A percentile compares a stretch with the other conserved stretches of the same genome.
These are phyloP conservation scores for Bos indicus DNA, from an alignment of 2,113 vertebrate genomes.

Conservation along the genomic window DNA sequence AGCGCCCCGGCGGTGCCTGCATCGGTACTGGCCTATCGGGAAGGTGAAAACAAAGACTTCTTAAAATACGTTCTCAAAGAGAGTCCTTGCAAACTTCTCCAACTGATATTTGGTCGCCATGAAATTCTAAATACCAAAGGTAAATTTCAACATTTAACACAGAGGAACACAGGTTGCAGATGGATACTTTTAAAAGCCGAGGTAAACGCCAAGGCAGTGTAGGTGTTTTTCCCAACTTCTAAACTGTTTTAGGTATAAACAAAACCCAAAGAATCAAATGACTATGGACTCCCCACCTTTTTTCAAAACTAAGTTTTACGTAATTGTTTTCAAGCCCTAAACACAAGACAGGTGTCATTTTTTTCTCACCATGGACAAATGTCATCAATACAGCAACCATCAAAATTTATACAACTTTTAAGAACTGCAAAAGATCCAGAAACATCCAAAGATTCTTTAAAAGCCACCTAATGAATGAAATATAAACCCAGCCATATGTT, in stretches of 20 bases:
- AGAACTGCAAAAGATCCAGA: neutral
- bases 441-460: neutral
- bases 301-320: neutral
- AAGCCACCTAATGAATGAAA: constrained; percentile 9
- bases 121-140: neutral
- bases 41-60: constrained; percentile 17
- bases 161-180: neutral
- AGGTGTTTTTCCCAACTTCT: neutral
- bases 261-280: neutral
- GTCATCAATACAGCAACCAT: constrained; percentile 5
- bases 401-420: constrained; percentile 30
- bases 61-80: neutral
- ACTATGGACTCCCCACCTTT: neutral
- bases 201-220: neutral
- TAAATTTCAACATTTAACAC: neutral
- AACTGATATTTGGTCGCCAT: neutral
- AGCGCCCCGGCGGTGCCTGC: constrained; percentile 90
- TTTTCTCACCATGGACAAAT: constrained; percentile 10
- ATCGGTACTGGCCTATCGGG: constrained; percentile 92
- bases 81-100: neutral
- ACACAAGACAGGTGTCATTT: neutral
- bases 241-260: neutral
- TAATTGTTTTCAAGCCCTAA: neutral
- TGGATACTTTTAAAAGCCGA: neutral
- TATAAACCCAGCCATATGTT: neutral